phyloP scores from a whole-genome alignment of 2,113 vertebrate species.

The Equus przewalskii region DNA sequence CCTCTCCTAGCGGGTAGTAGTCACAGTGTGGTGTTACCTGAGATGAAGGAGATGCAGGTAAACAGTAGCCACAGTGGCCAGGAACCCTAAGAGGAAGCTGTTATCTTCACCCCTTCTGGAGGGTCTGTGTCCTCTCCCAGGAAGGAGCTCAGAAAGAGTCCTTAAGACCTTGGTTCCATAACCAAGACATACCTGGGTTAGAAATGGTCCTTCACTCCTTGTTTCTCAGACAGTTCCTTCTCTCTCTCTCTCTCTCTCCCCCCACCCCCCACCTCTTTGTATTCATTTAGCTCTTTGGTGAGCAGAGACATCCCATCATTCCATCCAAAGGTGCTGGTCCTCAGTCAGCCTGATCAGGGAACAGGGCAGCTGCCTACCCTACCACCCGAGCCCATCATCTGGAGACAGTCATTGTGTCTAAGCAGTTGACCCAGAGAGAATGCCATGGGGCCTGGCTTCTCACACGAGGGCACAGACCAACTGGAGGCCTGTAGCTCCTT shows the following conservation, averaged over 20 bases:
- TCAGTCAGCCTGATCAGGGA: background rate
- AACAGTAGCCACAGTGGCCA: constrained; percentile 55
- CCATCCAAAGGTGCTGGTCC: background rate
- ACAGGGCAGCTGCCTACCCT: background rate
- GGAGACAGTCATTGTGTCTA: background rate
- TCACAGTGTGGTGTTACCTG: constrained; percentile 55
- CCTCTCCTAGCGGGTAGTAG: background rate
- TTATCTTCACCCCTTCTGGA: background rate
- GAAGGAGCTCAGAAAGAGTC: background rate
- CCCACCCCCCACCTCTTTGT: accelerated
- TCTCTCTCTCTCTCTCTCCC: accelerated
- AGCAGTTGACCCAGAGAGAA: background rate
- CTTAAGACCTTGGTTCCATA: background rate
- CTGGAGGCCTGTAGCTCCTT: background rate
- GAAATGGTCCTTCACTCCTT: background rate
- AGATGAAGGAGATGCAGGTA: constrained; percentile 50
- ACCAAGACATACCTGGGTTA: background rate
- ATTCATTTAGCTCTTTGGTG: background rate
- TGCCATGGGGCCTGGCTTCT: background rate
- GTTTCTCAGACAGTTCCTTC: background rate
- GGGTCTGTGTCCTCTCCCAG: background rate
- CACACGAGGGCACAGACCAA: background rate
- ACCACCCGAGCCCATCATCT: background rate
- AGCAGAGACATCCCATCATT: background rate
- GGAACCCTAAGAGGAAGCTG: background rate